Evolutionary conservation across 2,888 invertebrate species (phyloP).

Genomic region (Drosophila anomalata): DNA sequence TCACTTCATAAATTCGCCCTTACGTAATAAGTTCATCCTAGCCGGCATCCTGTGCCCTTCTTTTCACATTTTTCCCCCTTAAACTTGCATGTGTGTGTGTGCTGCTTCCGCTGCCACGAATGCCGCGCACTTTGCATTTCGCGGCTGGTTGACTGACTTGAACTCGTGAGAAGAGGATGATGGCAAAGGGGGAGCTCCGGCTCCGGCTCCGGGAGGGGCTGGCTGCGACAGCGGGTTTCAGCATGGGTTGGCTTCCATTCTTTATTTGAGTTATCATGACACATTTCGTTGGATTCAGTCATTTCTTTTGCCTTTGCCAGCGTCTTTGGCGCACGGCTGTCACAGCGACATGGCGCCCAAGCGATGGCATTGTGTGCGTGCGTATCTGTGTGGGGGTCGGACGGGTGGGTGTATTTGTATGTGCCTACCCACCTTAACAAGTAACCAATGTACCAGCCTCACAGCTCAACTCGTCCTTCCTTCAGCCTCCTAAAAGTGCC

Average conservation of each 20-base stretch:
- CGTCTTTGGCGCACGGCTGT: slow-evolving; percentile 74
- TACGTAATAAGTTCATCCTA: slow-evolving; percentile 74
- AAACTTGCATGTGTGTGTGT: slow-evolving; percentile 51
- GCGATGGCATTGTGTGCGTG: slow-evolving; percentile 34
- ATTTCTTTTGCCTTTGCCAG: slow-evolving; percentile 67
- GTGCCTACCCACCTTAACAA: slow-evolving; percentile 57
- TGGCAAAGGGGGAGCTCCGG: slow-evolving; percentile 1
- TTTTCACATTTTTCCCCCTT: slow-evolving; percentile 15
- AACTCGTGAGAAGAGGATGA: slow-evolving; percentile 21
- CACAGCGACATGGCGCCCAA: slow-evolving; percentile 73
- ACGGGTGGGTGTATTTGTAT: slow-evolving; percentile 6
- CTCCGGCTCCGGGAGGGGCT: neutral
- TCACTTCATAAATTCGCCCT: slow-evolving; percentile 80
- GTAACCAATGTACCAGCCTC: slow-evolving; percentile 33
- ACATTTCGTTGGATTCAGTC: slow-evolving; percentile 80
- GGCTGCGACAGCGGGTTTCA: slow-evolving; percentile 45
- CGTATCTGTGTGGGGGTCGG: slow-evolving; percentile 3
- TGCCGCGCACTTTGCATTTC: slow-evolving; percentile 71
- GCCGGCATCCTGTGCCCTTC: slow-evolving; percentile 24
- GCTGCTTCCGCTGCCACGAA: slow-evolving; percentile 67
- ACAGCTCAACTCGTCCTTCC: slow-evolving; percentile 18
- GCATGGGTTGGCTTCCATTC: slow-evolving; percentile 62
- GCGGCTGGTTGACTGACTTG: slow-evolving; percentile 76
- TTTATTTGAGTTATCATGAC: slow-evolving; percentile 80
- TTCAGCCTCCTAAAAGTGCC: slow-evolving; percentile 37